These are phyloP conservation scores for Triplophysa dalaica DNA, from an alignment of 2,113 vertebrate genomes.

Conservation along the genomic window DNA sequence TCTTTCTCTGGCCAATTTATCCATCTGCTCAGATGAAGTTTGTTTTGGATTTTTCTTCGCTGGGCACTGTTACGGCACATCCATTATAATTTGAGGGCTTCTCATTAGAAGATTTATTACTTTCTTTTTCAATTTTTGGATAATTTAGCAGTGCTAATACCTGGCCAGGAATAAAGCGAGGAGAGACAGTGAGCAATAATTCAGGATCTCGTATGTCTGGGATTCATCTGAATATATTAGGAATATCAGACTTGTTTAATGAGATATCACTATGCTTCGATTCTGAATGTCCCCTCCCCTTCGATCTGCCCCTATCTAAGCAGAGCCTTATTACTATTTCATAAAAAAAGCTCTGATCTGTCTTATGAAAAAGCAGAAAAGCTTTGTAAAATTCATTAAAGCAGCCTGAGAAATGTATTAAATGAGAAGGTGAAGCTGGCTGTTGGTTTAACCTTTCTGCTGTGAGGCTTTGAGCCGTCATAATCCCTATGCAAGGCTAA, in stretches of 20 bases:
- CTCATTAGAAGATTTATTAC: constrained; percentile 84
- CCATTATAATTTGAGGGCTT: constrained; percentile 58
- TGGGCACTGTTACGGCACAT: constrained; percentile 63
- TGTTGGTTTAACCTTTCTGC: constrained; percentile 99
- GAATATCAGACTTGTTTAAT: constrained; percentile 82
- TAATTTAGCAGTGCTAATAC: constrained; percentile 89
- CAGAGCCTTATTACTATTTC: constrained; percentile 97
- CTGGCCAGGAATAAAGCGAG: constrained; percentile 67
- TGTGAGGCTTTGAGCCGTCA: constrained; percentile 76
- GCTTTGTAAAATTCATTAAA: constrained; percentile 99
- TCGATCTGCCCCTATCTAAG: constrained; percentile 59
- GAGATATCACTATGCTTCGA: constrained; percentile 96
- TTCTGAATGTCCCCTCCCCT: constrained; percentile 68
- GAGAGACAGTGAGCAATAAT: constrained; percentile 78
- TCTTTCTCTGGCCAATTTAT: constrained; percentile 62
- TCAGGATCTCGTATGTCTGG: constrained; percentile 80
- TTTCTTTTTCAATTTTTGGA: constrained; percentile 80
- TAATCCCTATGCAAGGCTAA: constrained; percentile 60
- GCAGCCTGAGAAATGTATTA: constrained; percentile 99
- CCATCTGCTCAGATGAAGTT: constrained; percentile 64
- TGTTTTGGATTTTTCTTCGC: constrained; percentile 70
- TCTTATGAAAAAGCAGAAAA: constrained; percentile 96
- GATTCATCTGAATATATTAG: constrained; percentile 96
- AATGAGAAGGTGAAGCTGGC: constrained; percentile 90
- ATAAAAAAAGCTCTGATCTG: constrained; percentile 87